Evolutionary conservation across 23 tunicate species (phyloP).

Genomic region (Trididemnum miniatum): DNA sequence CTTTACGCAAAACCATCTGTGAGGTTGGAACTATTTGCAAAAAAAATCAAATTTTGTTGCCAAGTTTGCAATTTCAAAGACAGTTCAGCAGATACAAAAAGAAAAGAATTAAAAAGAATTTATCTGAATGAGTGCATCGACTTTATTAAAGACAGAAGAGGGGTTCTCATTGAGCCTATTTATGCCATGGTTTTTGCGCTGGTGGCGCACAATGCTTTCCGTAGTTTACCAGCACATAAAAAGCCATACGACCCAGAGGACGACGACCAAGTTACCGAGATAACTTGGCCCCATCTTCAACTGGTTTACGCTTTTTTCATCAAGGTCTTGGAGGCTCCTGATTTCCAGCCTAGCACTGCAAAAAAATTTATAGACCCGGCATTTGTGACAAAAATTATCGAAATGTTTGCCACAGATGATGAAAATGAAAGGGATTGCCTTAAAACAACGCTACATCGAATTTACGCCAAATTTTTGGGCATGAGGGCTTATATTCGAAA

Average conservation of each 20-base stretch:
- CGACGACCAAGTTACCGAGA: slow-evolving; percentile 72
- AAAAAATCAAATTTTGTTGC: slow-evolving; percentile 70
- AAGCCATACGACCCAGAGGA: slow-evolving; percentile 68
- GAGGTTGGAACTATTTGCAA: slow-evolving; percentile 62
- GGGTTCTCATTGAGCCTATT: slow-evolving; percentile 78
- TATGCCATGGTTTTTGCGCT: slow-evolving; percentile 61
- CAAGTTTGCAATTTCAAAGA: slow-evolving; percentile 42
- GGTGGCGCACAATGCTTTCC: slow-evolving; percentile 65
- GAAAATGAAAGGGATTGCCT: slow-evolving; percentile 64
- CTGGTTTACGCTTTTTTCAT: slow-evolving; percentile 82
- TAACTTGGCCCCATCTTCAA: slow-evolving; percentile 74
- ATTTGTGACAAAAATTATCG: slow-evolving; percentile 55
- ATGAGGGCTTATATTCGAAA: slow-evolving; percentile 70
- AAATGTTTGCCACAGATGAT: slow-evolving; percentile 61
- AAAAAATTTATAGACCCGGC: slow-evolving; percentile 68
- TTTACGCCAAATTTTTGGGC: slow-evolving; percentile 94
- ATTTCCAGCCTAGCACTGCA: slow-evolving; percentile 86
- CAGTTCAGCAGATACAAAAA: slow-evolving; percentile 24
- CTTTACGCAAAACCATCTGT: slow-evolving; percentile 41
- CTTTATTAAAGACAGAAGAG: slow-evolving; percentile 58
- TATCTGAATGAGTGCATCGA: slow-evolving; percentile 68
- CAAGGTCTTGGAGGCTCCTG: slow-evolving; percentile 68
- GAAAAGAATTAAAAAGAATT: slow-evolving; percentile 59
- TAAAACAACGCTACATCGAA: slow-evolving; percentile 77
- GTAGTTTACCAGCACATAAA: slow-evolving; percentile 40